Base-by-base conservation (phyloP, 2,888 invertebrate genomes). In the Fragum whitleyi region DNA sequence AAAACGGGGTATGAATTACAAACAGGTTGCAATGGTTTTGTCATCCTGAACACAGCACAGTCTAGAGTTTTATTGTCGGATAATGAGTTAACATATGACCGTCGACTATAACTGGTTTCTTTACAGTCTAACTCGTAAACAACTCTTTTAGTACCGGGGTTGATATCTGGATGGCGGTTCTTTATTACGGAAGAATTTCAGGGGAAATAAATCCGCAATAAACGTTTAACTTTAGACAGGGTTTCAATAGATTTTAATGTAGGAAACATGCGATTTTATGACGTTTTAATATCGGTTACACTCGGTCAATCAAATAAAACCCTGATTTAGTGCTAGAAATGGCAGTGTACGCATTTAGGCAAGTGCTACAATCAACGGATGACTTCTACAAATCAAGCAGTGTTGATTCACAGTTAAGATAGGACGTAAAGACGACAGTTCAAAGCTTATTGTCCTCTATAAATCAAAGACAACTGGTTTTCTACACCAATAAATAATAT, bases 391-490 rank as follows among this genome's bases (percentile, higher is more conserved):
- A 69, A 65, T 75, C 42, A 69, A 36, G n/a, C n/a, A 51, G 47
- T 19, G 11, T 36, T 51, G 78, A 78, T 74, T 19, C 29, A 23
- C 28, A 23, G 39, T 9, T 36, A 6, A 53, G 74, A 79, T 79
- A 79, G 36, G 23, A 23, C n/a, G 32, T 23, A 39, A 14, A 29
- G 23, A 23, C 32, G 16, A 19, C 36, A 59, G 73, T 74, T 79
- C 79, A 79, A 79, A 79, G 74, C 36, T 11, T 39, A 51, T 29
- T 16, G 26, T 26, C 9, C 3, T n/a, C 47, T 21, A 61, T 79
- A 79, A 79, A 79, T 79, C 79, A 74, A 51, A 55, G 16, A 28
- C 32, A 55, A 74, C 53, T 51, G 26, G 32, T 55, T 70, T 75
- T 32, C 32, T 21, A 28, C 16, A 21, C 28, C 29, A 29, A 78